These are phyloP conservation scores for Shargacucullia verbasci DNA, from an alignment of 2,888 invertebrate species.

Conservation along the genomic window DNA sequence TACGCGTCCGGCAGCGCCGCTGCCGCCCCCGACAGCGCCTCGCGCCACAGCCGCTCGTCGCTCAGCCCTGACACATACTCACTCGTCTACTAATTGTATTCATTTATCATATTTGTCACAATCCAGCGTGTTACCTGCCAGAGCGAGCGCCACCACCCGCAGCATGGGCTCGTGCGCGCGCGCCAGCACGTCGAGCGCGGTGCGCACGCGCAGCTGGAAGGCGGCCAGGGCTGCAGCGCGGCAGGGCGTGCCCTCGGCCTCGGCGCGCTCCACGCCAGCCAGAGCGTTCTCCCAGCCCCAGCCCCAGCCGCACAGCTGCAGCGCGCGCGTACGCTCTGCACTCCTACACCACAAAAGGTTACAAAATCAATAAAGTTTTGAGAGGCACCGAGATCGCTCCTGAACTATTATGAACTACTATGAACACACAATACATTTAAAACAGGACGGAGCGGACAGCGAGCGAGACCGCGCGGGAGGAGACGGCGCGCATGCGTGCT, in stretches of 20 bases:
- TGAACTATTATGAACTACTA: neutral
- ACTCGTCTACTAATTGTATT: too few relatives aligned
- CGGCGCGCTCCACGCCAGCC: constrained; percentile 89
- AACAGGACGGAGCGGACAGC: too few relatives aligned
- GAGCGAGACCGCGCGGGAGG: too few relatives aligned
- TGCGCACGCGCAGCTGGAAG: constrained; percentile 95
- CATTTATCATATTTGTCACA: too few relatives aligned
- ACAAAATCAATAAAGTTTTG: too few relatives aligned
- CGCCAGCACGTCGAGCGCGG: constrained; percentile 95
- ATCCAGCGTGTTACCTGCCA: too few relatives aligned
- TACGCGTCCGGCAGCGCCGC: constrained; percentile 96
- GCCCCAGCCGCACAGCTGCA: constrained; percentile 97
- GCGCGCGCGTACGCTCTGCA: constrained; percentile 93
- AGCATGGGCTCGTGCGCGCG: constrained; percentile 87
- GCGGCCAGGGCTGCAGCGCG: constrained; percentile 97
- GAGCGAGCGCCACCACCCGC: constrained; percentile 88
- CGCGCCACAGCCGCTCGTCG: constrained; percentile 94
- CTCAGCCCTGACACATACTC: constrained; percentile 90
- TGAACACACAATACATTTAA: too few relatives aligned
- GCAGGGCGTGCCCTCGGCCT: constrained; percentile 91
- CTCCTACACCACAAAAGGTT: constrained; percentile 86
- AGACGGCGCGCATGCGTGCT: too few relatives aligned
- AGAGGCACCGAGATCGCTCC: too few relatives aligned
- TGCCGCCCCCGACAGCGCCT: constrained; percentile 94
- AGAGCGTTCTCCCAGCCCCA: constrained; percentile 92